A percentile compares a stretch with the other conserved stretches of the same genome.
phyloP scores from a whole-genome alignment of 2,888 invertebrate species.

The Hydrotaea cyrtoneurina region DNA sequence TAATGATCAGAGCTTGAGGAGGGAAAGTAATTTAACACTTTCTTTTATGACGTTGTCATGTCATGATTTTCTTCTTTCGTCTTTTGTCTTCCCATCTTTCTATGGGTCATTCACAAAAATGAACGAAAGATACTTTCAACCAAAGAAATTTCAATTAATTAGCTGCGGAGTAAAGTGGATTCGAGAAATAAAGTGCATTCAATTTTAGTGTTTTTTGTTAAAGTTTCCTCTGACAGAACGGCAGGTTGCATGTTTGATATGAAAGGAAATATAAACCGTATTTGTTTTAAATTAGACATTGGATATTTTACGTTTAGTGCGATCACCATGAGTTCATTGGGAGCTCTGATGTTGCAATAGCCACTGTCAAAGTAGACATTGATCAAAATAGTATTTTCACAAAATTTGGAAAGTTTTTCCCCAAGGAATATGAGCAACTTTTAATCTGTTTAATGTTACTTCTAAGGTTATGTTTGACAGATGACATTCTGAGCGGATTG shows the following conservation, averaged over 20 bases:
- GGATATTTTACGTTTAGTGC: neutral
- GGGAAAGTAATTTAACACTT: slow-evolving; percentile 43
- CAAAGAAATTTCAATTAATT: slow-evolving; percentile 23
- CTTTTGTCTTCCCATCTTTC: neutral
- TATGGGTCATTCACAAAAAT: slow-evolving; percentile 19
- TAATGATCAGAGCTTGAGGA: neutral
- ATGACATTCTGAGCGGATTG: too few relatives aligned
- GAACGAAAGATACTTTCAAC: too few relatives aligned
- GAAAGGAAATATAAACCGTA: neutral
- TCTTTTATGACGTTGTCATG: slow-evolving; percentile 36
- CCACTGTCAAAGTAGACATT: neutral
- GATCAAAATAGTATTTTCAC: too few relatives aligned
- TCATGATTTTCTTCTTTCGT: slow-evolving; percentile 12
- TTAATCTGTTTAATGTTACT: too few relatives aligned
- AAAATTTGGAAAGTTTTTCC: too few relatives aligned
- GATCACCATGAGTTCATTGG: neutral
- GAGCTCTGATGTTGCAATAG: neutral
- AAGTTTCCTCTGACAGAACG: neutral
- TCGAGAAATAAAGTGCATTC: slow-evolving; percentile 10
- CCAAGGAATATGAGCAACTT: too few relatives aligned
- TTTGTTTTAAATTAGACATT: neutral
- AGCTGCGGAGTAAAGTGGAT: neutral
- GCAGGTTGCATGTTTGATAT: neutral
- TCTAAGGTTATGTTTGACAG: too few relatives aligned
- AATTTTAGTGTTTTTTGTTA: neutral